Conservation (phyloP, 2,113 vertebrate species). For the Tonatia bakeri region DNA sequence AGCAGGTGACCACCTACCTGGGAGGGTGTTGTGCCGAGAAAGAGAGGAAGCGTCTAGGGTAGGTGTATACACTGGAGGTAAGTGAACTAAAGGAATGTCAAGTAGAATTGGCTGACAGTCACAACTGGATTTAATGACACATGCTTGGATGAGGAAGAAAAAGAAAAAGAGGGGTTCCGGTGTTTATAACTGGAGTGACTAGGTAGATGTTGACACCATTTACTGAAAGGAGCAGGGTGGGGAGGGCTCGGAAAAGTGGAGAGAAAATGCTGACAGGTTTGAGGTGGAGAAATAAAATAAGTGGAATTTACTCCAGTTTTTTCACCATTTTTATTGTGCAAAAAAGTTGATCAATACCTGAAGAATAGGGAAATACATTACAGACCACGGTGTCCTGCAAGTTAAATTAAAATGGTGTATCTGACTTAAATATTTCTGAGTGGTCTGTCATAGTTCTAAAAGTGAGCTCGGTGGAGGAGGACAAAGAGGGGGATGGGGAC, state of each 20-base stretch:
- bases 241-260: neutral
- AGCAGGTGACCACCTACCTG: neutral
- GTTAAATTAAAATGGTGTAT: neutral
- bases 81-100: neutral
- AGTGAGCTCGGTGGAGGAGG: too few relatives aligned
- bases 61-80: neutral
- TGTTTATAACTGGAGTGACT: neutral
- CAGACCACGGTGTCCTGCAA: neutral
- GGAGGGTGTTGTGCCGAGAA: neutral
- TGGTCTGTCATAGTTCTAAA: neutral
- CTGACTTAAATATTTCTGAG: neutral
- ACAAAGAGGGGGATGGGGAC: too few relatives aligned
- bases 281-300: neutral
- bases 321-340: neutral
- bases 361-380: neutral
- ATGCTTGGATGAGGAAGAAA: neutral
- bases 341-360: neutral
- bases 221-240: neutral
- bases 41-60: neutral
- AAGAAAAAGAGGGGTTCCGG: neutral
- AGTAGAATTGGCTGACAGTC: neutral
- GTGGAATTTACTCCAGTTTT: neutral
- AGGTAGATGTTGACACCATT: neutral
- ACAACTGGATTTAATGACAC: neutral
- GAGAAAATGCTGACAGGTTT: neutral